Evolutionary conservation across 2,113 vertebrate species (phyloP).

Genomic region (Macroglossus sobrinus): DNA sequence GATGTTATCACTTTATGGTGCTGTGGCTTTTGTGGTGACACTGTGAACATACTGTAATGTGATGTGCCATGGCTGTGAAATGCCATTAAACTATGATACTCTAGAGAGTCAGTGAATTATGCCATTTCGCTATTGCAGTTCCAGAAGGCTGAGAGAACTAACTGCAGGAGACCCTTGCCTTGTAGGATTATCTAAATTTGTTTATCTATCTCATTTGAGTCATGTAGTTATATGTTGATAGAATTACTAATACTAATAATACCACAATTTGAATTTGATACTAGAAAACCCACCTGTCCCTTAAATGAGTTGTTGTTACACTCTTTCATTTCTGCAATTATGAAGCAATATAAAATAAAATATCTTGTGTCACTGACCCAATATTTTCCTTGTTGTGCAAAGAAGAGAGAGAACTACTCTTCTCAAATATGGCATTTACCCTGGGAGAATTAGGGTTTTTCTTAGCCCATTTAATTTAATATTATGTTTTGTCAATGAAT

Average conservation of each 20-base stretch:
- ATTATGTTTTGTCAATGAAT: background rate
- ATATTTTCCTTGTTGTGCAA: background rate
- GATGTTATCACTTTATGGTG: slow-evolving; percentile 80
- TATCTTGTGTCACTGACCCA: background rate
- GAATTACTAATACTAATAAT: slow-evolving; percentile 39
- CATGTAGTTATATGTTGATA: background rate
- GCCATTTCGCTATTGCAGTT: slow-evolving; percentile 60
- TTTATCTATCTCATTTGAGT: slow-evolving; percentile 72
- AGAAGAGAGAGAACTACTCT: background rate
- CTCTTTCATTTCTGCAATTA: background rate
- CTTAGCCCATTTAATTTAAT: background rate
- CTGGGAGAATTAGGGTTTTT: background rate
- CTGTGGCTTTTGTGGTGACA: slow-evolving; percentile 72
- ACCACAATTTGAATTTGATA: slow-evolving; percentile 10
- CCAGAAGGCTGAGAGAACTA: slow-evolving; percentile 51
- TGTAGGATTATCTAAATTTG: slow-evolving; percentile 61
- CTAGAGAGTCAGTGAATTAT: slow-evolving; percentile 75
- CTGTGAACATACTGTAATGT: slow-evolving; percentile 77
- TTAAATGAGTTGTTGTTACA: background rate
- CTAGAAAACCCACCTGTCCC: background rate
- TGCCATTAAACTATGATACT: slow-evolving; percentile 78
- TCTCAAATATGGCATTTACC: background rate
- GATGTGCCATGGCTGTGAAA: slow-evolving; percentile 79
- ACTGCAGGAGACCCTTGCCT: slow-evolving; percentile 52
- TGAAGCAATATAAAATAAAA: background rate